A percentile compares a stretch with the other conserved stretches of the same genome.
Conservation (phyloP, 1,140 invertebrate species). For the Saccostrea glomerata region DNA sequence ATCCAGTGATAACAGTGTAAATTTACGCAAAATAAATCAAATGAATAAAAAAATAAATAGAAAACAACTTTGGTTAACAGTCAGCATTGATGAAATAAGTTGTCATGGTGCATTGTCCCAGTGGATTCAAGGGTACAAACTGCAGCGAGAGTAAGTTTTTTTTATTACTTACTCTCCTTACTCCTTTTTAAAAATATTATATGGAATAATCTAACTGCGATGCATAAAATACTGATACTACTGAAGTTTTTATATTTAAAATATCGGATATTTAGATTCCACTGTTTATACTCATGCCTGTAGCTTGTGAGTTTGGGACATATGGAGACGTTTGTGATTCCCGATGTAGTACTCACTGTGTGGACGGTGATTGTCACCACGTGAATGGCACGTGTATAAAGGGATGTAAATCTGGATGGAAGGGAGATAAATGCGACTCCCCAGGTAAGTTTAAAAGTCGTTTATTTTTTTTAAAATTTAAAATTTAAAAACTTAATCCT, state of each 20-base stretch:
- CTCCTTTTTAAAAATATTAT: background rate
- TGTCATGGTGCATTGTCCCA: background rate
- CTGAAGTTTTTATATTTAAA: background rate
- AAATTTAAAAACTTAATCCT: background rate
- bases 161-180: background rate
- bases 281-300: background rate
- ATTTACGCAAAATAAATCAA: too few relatives aligned
- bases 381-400: constrained; percentile 23
- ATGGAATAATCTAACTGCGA: background rate
- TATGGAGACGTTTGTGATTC: background rate
- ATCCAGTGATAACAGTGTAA: too few relatives aligned
- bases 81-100: too few relatives aligned
- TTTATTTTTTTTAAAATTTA: background rate
- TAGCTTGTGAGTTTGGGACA: background rate
- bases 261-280: background rate
- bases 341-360: background rate
- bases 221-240: background rate
- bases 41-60: too few relatives aligned
- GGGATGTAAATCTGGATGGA: constrained; percentile 21
- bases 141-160: background rate
- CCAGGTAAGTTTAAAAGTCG: background rate
- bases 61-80: too few relatives aligned
- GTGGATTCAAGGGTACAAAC: background rate
- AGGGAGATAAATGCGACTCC: constrained; percentile 18
- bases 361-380: background rate